Evolutionary conservation across 2,888 invertebrate genomes (phyloP), one percentile per base, ranked within the genome.

Genomic region (Allophyes oxyacanthae): DNA sequence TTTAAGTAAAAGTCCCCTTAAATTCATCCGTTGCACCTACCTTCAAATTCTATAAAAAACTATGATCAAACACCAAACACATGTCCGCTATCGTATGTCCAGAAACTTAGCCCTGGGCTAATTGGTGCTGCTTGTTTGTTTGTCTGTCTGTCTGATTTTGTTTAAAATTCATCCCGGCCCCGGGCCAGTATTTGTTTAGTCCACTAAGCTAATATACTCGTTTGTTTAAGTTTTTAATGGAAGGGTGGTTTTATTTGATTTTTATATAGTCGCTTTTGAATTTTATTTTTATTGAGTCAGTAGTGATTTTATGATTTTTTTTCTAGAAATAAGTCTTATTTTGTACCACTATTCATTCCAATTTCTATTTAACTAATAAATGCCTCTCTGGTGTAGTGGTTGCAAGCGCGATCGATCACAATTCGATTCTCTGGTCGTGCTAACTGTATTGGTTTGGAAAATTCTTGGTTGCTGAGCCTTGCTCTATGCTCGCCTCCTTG

Each of bases 141-240:
- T 78, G 83, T 84, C 53, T 86, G 83, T 87, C 77, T 85, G 83
- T 72, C 45, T 70, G 73, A 60, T 78, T 79, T 75, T 84, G 82
- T 87, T 88, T 86, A 83, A 86, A 81, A 90, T 88, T 88, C 89
- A 87, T 86, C 78, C 65, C 60, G 56, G 53, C 74, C 84, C 79
- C 74, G 68, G 84, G 86, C 81, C 83, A 79, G 71, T 88, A 83
- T 90, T 89, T 88, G 78, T 73, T 80, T 75, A 86, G 83, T 80
- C 79, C 83, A 73, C 80, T 88, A 85, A 90, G 77, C 86, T 75
- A 92, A 92, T 87, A 91, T 75, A 54, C 66, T 58, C 77, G 84
- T 88, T 88, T 87, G 74, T 80, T 83, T 85, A 81, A 82, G 73
- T 81, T 87, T 90, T 90, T 86, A 84, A 82, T 85, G 81, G 69